phyloP scores from a whole-genome alignment of 2,797 vertebrate genomes.

The Meda fulgida region DNA sequence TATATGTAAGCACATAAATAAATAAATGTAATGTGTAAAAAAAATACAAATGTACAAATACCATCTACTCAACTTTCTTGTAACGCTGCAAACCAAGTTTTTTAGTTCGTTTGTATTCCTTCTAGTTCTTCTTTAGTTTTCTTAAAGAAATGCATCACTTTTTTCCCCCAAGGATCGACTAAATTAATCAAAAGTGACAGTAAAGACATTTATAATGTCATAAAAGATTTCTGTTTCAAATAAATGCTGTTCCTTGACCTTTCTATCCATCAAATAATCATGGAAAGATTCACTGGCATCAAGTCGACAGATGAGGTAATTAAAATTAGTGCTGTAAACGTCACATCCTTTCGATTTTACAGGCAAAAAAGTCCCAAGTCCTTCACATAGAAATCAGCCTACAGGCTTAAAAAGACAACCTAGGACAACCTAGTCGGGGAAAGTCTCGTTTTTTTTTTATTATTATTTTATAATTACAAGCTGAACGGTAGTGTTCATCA shows the following conservation, averaged over 20 bases:
- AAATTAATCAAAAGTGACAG: background rate
- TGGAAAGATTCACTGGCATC: background rate
- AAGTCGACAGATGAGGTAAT: background rate
- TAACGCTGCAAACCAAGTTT: background rate
- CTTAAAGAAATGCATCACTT: background rate
- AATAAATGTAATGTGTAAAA: too few species aligned
- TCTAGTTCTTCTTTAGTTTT: background rate
- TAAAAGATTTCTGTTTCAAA: background rate
- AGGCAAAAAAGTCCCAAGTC: background rate
- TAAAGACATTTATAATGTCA: background rate
- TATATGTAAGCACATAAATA: background rate
- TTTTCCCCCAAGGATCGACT: background rate
- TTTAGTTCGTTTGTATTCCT: background rate
- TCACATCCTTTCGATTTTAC: background rate
- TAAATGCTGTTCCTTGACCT: background rate
- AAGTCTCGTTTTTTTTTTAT: too few species aligned
- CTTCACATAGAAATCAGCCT: background rate
- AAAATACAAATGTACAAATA: background rate
- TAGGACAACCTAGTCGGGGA: background rate
- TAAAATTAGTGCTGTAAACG: too few species aligned
- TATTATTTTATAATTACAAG: too few species aligned
- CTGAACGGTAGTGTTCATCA: background rate
- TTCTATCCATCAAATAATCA: background rate
- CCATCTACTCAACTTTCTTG: background rate
- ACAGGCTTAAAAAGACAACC: background rate